phyloP scores from a whole-genome alignment of 2,113 vertebrate genomes.

The Riparia riparia region DNA sequence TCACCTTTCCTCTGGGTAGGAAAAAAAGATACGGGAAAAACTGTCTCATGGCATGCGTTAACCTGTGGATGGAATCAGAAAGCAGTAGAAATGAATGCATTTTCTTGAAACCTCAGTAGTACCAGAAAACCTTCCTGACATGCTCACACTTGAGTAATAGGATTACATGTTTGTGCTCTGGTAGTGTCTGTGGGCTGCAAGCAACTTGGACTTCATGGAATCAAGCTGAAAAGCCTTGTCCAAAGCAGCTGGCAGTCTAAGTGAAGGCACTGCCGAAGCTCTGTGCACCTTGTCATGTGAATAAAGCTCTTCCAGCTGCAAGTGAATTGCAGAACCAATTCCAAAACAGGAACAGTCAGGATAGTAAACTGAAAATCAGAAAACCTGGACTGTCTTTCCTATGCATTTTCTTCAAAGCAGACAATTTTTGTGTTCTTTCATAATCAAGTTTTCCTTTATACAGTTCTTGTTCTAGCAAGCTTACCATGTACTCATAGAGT shows the following conservation, averaged over 20 bases:
- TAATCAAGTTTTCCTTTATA: neutral
- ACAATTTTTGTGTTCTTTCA: neutral
- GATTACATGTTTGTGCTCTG: neutral
- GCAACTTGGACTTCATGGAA: neutral
- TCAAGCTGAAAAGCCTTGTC: neutral
- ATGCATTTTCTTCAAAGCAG: neutral
- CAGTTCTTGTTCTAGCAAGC: neutral
- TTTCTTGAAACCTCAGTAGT: neutral
- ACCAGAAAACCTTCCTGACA: neutral
- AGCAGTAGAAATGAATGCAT: neutral
- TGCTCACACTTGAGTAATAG: neutral
- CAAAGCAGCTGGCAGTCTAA: neutral
- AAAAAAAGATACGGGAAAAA: neutral
- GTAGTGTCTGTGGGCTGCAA: neutral
- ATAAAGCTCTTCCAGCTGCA: neutral
- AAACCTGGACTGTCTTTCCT: neutral
- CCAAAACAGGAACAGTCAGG: neutral
- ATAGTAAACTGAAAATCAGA: neutral
- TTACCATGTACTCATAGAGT: accelerated
- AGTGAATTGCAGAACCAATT: neutral
- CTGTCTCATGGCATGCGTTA: neutral
- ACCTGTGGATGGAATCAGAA: neutral
- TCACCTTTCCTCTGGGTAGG: neutral
- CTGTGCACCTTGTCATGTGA: neutral
- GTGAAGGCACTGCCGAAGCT: neutral